A percentile compares a stretch with the other conserved stretches of the same genome.
Evolutionary conservation across 1,140 invertebrate genomes (phyloP).

Genomic region (Bombyx mandarina): DNA sequence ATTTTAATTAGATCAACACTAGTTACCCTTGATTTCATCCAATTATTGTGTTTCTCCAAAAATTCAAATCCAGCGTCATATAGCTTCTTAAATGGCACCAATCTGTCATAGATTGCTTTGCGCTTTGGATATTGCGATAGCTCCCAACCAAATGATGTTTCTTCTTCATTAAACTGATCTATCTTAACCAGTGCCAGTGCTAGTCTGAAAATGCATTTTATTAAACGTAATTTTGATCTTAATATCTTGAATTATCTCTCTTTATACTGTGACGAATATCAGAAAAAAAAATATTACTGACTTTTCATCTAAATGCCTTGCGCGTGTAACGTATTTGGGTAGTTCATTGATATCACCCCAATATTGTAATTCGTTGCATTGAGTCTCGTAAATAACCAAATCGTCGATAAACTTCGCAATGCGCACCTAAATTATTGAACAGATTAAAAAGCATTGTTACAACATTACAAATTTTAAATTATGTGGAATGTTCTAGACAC

Average conservation of each 20-base stretch:
- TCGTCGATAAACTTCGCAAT: conserved; percentile 85
- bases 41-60: conserved; percentile 83
- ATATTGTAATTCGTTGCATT: conserved; percentile 89
- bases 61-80: conserved; percentile 92
- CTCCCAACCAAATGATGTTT: conserved; percentile 91
- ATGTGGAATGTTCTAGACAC: conserved; percentile 11
- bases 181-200: conserved; percentile 83
- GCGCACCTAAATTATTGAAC: conserved; percentile 52
- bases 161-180: conserved; percentile 93
- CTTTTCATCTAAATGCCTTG: conserved; percentile 80
- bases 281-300: conserved; percentile 54
- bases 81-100: conserved; percentile 88
- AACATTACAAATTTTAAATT: no score
- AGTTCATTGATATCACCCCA: conserved; percentile 92
- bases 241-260: conserved; percentile 91
- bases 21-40: conserved; percentile 81
- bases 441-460: not conserved
- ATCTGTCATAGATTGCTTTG: conserved; percentile 80
- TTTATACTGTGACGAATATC: conserved; percentile 77
- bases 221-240: conserved; percentile 89
- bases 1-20: no score
- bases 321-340: conserved; percentile 87
- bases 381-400: conserved; percentile 82
- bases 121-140: conserved; percentile 90
- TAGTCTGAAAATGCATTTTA: conserved; percentile 46